Evolutionary conservation across 2,888 invertebrate genomes (phyloP), one percentile per base, ranked within the genome.

Genomic region (Callyntrura sp.): DNA sequence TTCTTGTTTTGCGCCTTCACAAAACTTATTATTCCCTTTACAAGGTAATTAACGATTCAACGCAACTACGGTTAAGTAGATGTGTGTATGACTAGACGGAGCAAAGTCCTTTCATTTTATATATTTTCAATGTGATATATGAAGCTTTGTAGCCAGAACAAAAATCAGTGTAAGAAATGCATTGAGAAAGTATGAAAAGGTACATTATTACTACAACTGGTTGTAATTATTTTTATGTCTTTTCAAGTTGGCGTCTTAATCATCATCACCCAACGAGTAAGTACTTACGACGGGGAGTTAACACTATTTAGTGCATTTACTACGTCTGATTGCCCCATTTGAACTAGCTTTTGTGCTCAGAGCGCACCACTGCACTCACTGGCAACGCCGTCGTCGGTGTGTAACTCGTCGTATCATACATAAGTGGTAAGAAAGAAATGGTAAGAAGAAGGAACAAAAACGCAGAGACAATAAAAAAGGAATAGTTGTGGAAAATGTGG

Each of bases 401-500:
- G 23, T 60, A 23, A 20, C 60, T 60, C 60, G 23, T 60, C 5
- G 35, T 35, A 9, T 14, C 20, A 28, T 5, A 68, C 28, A n/a
- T 68, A 78, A 51, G 51, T 51, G 11, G 51, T 14, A 51, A 51
- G 20, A 62, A 12, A n/a, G n/a, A n/a, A n/a, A n/a, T n/a, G n/a
- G 62, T 14, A 62, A 17, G 20, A 60, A 60, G n/a, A 78, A 57
- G 3, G 57, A 78, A 78, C 28, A 79, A 79, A 79, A 25, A 14
- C 76, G 48, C 82, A 82, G 48, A 65, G 65, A 86, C 68, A 87
- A 70, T 28, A 57, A 45, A 70, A 76, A 82, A 73, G 70, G 76
- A 89, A 45, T 85, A 70, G 70, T 83, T 78, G 65, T 85, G 85
- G 85, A 89, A 89, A 89, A 85, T 14, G 60, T 78, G 51, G 89